These are phyloP conservation scores for Atrina japonica DNA, from an alignment of 2,888 invertebrate genomes.

Conservation along the genomic window DNA sequence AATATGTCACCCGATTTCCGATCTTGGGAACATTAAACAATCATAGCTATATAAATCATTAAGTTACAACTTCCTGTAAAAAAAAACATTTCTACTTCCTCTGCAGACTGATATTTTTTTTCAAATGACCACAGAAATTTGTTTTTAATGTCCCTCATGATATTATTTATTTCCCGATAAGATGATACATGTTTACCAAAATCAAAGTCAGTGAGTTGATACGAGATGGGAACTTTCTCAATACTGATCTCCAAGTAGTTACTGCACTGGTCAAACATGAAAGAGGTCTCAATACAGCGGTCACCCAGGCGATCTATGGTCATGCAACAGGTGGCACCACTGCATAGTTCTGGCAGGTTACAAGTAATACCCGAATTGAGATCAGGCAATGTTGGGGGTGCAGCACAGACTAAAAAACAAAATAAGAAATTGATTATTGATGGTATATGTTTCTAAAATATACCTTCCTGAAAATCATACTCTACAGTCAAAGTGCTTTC, in stretches of 20 bases:
- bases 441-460: not conserved
- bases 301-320: not conserved
- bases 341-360: conserved; percentile 10
- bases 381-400: not conserved
- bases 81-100: too few relatives aligned
- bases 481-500: too few relatives aligned
- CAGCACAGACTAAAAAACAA: conserved; percentile 2
- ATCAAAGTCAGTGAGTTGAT: not conserved
- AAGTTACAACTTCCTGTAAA: too few relatives aligned
- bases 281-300: not conserved
- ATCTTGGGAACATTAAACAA: too few relatives aligned
- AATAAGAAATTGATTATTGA: not conserved
- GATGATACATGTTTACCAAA: too few relatives aligned
- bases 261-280: conserved; percentile 8
- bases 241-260: conserved; percentile 12
- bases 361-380: not conserved
- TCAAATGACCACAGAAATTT: too few relatives aligned
- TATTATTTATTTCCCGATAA: too few relatives aligned
- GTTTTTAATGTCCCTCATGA: too few relatives aligned
- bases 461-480: too few relatives aligned
- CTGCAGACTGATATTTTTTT: too few relatives aligned
- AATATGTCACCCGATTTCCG: too few relatives aligned
- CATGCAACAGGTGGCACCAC: conserved; percentile 12
- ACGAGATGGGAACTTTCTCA: conserved; percentile 9
- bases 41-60: too few relatives aligned